Evolutionary conservation across 2,797 vertebrate species (phyloP).

Genomic region (Malurus leucopterus): DNA sequence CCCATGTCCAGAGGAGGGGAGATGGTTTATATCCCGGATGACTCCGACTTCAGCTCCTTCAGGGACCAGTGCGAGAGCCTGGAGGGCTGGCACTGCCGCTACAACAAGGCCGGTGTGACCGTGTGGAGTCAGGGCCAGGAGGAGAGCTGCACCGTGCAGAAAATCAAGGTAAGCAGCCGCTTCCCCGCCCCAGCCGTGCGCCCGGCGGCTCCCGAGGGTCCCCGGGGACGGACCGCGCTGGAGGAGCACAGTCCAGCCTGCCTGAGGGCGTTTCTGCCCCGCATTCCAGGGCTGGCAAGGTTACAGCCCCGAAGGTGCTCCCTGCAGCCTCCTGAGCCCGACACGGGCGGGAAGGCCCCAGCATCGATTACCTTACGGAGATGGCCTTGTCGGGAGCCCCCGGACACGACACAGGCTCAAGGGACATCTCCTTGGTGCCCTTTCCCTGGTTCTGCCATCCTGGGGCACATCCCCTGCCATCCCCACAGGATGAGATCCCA

Average conservation of each 20-base stretch:
- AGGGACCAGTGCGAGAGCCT: constrained; percentile 78
- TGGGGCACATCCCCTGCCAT: fast-evolving
- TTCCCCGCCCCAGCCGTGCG: not conserved
- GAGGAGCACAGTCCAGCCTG: not conserved
- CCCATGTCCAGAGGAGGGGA: constrained; percentile 30
- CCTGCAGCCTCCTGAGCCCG: not conserved
- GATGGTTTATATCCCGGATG: constrained; percentile 82
- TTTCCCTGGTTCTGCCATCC: fast-evolving
- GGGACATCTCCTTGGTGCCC: not conserved
- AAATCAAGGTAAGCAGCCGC: constrained; percentile 75
- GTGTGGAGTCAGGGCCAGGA: constrained; percentile 78
- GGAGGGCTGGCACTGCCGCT: constrained; percentile 82
- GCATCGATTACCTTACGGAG: not conserved
- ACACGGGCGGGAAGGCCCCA: not conserved
- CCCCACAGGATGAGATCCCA: fast-evolving
- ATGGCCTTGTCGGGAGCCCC: not conserved
- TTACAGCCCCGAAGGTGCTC: not conserved
- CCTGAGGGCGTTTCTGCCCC: not conserved
- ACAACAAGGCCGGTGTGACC: constrained; percentile 81
- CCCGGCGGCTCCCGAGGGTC: not conserved
- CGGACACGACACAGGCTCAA: fast-evolving
- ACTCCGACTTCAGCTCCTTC: constrained; percentile 84
- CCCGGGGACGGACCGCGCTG: not conserved
- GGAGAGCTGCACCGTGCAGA: constrained; percentile 75
- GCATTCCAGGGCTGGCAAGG: fast-evolving